Evolutionary conservation across 1,140 invertebrate genomes (phyloP), one percentile per base, ranked within the genome.

Genomic region (Lordiphosa collinella): DNA sequence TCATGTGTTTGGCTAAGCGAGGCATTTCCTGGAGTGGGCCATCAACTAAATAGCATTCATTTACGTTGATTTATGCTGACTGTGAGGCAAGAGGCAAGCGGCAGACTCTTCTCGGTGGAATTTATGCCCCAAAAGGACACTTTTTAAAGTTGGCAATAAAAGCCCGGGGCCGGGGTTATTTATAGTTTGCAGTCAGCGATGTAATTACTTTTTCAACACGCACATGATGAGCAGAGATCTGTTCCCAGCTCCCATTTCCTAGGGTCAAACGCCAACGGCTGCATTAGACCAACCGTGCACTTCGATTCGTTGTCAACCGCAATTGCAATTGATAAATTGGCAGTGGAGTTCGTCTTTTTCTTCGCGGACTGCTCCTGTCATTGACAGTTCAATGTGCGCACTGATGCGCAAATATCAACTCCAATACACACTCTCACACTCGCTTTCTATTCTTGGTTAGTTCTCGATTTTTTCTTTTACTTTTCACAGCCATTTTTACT

Each of bases 11-110:
- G 78, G 62, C 66, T 84, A 76, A 84, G 72, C 79, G 73, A 79
- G 58, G 79, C 78, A 82, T 82, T 85, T 82, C 78, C 78, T 84
- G 78, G 78, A 67, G 50, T 57, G 63, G 43, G 67, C 76, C 78
- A 84, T 82, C 78, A 82, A 82, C 84, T 74, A 86, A 86, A 86
- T 86, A 78, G 78, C 73, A 78, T 86, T 84, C 82, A 86, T 86
- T 87, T 86, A 64, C 84, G 68, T 76, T 86, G 82, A 86, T 86
- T 86, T 86, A 86, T 86, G 72, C 69, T 43, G 59, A 46, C 71
- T 40, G 25, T 66, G 46, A 55, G 40, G 60, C 43, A 58, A 38
- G 32, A 25, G 16, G n/a, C 14, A 41, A 31, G 4, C 34, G 25
- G 37, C 10, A 59, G 40, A 36, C 57, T 57, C 46, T 67, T 49